Base-by-base conservation (phyloP, 2,113 vertebrate genomes). In the Noctilio leporinus region DNA sequence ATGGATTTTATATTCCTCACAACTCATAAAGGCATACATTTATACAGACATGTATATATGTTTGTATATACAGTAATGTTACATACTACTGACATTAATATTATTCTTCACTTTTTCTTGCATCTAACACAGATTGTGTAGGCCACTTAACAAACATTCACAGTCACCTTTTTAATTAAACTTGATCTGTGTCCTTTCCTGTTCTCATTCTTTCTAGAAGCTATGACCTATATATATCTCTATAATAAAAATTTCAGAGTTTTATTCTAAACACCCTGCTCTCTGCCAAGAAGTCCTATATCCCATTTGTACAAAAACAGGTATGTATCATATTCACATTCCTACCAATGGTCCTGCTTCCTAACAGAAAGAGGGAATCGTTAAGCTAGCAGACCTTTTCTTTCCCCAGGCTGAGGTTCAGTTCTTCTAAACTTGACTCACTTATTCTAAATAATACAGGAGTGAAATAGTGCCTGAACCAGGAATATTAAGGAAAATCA, bases 131-230 rank as follows among this genome's bases (percentile, higher is more conserved):
- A 55, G 78, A 83, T 17, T 62, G 77, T 38, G 38, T 26, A 77
- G 62, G 57, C 82, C 59, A 93, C 10, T 73, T 89, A 78, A 40
- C 49, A 87, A 86, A 20, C 35, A 96, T 65, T 95, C 55, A 55
- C 3, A 86, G 87, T 89, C 78, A 86, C 33, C 45, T 40, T 4
- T 43, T 86, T 40, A 89, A 82, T 81, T 90, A 81, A 94, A 65
- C 33, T 53, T 91, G 15, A 73, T 85, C 86, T 72, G 40, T 65
- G 24, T 43, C 33, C 51, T 77, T 83, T 86, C 16, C 22, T 70
- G 26, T 85, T 91, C 15, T 72, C 82, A 88, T 82, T 57, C 81
- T 94, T 85, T 88, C 86, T 77, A 73, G 45, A 82, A 91, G 73
- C 7, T 65, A 45, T 7, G 24, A 86, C 2, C n/a, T 26, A 30